Evolutionary conservation across 2,888 invertebrate genomes (phyloP).

Genomic region (Xylota segnis): DNA sequence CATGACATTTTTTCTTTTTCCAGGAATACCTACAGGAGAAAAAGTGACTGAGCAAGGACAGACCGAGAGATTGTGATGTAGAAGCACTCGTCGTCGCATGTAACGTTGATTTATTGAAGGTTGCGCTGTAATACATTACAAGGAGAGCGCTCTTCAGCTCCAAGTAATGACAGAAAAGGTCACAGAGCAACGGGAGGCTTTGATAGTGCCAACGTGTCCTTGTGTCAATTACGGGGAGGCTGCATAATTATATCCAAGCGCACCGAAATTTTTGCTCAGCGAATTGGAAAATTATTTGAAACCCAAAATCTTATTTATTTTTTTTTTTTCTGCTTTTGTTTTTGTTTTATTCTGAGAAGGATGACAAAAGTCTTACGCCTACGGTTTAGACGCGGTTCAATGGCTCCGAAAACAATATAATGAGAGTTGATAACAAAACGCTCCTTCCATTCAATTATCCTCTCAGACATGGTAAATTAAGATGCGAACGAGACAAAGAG

Average conservation of each 20-base stretch:
- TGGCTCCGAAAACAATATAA: conserved; percentile 46
- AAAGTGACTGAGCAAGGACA: conserved; percentile 24
- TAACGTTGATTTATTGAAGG: conserved; percentile 72
- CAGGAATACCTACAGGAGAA: background rate
- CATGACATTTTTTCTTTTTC: conserved; percentile 9
- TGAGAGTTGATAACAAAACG: conserved; percentile 41
- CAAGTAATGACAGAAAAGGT: conserved; percentile 64
- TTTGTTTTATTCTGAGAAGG: background rate
- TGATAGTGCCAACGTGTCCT: conserved; percentile 6
- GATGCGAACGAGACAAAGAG: conserved; percentile 15
- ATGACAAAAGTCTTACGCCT: conserved; percentile 24
- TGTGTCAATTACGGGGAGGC: background rate
- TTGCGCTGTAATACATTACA: conserved; percentile 61
- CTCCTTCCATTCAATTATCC: conserved; percentile 55
- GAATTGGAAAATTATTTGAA: conserved; percentile 38
- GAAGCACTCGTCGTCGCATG: conserved; percentile 57
- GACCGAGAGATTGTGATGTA: conserved; percentile 28
- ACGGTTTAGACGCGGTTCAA: conserved; percentile 34
- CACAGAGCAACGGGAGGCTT: conserved; percentile 3
- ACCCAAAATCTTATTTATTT: conserved; percentile 3
- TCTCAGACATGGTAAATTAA: conserved; percentile 59
- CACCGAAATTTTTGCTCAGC: conserved; percentile 3
- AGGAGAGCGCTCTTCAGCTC: conserved; percentile 49
- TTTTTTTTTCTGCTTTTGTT: too few species aligned
- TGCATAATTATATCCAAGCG: background rate